Evolutionary conservation across 2,888 invertebrate genomes (phyloP).

Genomic region (Lathronympha strigana): DNA sequence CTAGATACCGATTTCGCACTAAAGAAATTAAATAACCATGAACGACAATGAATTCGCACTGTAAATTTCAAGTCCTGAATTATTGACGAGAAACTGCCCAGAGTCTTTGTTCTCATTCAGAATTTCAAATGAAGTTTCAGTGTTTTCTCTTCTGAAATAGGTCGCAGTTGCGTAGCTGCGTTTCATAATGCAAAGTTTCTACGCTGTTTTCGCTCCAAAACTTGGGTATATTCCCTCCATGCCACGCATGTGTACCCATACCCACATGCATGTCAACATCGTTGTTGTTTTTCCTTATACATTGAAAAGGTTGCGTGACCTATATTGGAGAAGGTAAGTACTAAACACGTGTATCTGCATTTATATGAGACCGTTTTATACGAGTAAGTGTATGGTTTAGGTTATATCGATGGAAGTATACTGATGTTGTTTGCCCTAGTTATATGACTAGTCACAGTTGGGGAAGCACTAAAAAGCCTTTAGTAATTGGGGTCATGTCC

Average conservation of each 20-base stretch:
- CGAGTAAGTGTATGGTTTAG: no score
- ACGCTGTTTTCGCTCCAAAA: conserved; percentile 15
- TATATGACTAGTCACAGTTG: no score
- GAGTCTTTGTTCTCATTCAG: conserved; percentile 28
- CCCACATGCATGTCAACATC: not conserved
- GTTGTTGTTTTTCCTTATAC: conserved; percentile 8
- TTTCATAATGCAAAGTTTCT: conserved; percentile 37
- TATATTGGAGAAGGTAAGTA: not conserved
- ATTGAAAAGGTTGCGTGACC: not conserved
- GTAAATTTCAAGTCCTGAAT: conserved; percentile 18
- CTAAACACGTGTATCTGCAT: not conserved
- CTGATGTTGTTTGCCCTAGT: no score
- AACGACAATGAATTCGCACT: not conserved
- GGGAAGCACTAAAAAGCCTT: no score
- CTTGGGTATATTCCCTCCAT: not conserved
- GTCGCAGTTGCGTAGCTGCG: conserved; percentile 38
- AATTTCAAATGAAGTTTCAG: conserved; percentile 38
- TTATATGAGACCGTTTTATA: no score
- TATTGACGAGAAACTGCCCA: conserved; percentile 29
- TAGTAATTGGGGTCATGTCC: no score
- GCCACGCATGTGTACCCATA: not conserved
- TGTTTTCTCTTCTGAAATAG: conserved; percentile 38
- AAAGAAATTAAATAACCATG: conserved; percentile 4
- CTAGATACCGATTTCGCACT: conserved; percentile 1
- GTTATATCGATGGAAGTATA: no score